Evolutionary conservation across 2,888 invertebrate species (phyloP), one percentile per base, ranked within the genome.

Genomic region (Drosophila emarginata): DNA sequence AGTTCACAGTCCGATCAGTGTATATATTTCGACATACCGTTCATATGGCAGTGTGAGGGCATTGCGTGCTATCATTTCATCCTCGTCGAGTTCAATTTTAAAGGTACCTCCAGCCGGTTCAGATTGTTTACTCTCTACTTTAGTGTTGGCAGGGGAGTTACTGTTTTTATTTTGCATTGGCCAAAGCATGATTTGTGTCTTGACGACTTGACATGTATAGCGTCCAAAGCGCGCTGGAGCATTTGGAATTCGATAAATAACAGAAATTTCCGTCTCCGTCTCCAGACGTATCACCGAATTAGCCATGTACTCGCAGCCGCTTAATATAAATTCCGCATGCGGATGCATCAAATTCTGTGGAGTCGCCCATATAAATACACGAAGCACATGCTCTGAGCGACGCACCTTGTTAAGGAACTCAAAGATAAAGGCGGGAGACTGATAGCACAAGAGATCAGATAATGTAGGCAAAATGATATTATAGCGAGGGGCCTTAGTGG

Each of bases 41-140:
- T 92, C 92, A 77, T 91, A 92, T 45, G 92, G 92, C 79, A 92
- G 71, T 67, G 88, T 91, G 12, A 92, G 74, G 1, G 92, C 89
- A 85, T 91, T 91, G 18, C 92, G 89, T 2, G 92, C 91, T 7
- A 91, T 79, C 5, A 92, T 65, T 67, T 92, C 92, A 45, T 91
- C 91, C 64, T 92, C 92, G 18, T 91, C 90, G 5, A 92, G 70
- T 40, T 91, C 91, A 23, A 92, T 92, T 79, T 92, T 92, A 52
- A 92, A 92, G 5, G 92, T 91, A 26, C 87, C 86, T n/a, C 88
- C 79, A 1, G 80, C 73, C 61, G 62, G 67, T 6, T 53, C 4
- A 2, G 14, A 21, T 1, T 18, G 45, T 21, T 9, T 11, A 45
- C 3, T 64, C 32, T 45, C 12, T 18, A 66, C 64, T 11, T 39